phyloP scores from a whole-genome alignment of 2,113 vertebrate species.

The Cyprinus carpio region DNA sequence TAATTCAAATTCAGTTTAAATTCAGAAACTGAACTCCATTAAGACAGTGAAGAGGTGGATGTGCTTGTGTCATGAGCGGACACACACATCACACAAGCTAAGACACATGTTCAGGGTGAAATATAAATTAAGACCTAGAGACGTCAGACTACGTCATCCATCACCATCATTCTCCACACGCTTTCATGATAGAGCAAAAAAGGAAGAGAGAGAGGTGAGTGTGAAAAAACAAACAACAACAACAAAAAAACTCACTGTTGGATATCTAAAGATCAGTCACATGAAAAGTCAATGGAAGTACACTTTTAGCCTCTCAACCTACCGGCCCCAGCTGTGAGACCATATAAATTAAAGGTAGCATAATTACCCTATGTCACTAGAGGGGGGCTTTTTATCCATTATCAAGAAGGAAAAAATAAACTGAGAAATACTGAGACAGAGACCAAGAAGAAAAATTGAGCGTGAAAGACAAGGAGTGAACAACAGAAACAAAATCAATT shows the following conservation, averaged over 20 bases:
- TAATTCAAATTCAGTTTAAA: too few relatives aligned
- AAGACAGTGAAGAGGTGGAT: background rate
- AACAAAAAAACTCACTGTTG: background rate
- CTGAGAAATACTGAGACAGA: background rate
- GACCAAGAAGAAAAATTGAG: background rate
- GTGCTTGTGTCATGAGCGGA: background rate
- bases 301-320: conserved; percentile 42
- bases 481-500: background rate
- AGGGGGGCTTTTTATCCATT: background rate
- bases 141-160: conserved; percentile 15
- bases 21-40: background rate
- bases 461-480: background rate
- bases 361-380: conserved; percentile 40
- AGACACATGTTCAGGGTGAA: background rate
- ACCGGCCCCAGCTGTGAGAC: conserved; percentile 41
- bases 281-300: conserved; percentile 22
- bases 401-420: background rate
- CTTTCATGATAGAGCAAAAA: background rate
- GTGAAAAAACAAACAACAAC: background rate
- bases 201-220: background rate
- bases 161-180: background rate
- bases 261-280: conserved; percentile 38
- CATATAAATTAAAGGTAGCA: conserved; percentile 42
- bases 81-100: background rate
- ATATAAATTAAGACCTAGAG: background rate